Base-by-base conservation (phyloP, 2,113 vertebrate genomes). In the Addax nasomaculatus region DNA sequence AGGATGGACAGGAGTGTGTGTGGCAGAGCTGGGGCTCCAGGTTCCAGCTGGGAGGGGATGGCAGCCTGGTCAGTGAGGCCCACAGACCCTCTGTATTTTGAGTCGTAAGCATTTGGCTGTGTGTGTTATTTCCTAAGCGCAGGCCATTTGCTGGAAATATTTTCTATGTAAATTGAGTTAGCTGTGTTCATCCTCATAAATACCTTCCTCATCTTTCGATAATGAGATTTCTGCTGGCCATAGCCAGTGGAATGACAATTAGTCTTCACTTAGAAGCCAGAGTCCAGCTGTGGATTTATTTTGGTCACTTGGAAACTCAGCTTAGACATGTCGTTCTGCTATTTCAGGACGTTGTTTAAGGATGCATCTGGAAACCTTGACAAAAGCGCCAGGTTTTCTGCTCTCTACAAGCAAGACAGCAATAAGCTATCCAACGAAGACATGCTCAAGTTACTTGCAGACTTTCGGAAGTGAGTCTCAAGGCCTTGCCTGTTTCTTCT, bases 391-490 rank as follows among this genome's bases (percentile, higher is more conserved):
- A 99, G 99, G 76, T 99, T 99, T 99, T 99, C 99, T 73, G 98
- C 99, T 95, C 99, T 99, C 94, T 99, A 99, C 98, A 99, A 99
- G 96, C 99, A 99, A 98, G 99, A 99, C 98, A 99, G 99, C 99
- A 99, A 99, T 98, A 99, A 99, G 95, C 99, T 99, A 73, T 99
- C 99, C 92, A 99, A 99, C 23, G 99, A 99, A 9, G 99, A 99
- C 97, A 99, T 99, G 99, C 99, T 99, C 96, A 99, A 99, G 98
- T 98, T 99, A 67, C 99, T 99, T 92, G 99, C 99, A 33, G 99
- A 99, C 98, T 99, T 99, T 98, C 99, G 99, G 95, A 99, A 99
- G 99, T 99, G 97, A 99, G 99, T 99, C 78, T 93, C 12, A 79
- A 21, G 19, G 96, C 96, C n/a, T 78, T 55, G 29, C 17, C 81